Base-by-base conservation (phyloP, 2,888 invertebrate genomes). In the Homarus gammarus region DNA sequence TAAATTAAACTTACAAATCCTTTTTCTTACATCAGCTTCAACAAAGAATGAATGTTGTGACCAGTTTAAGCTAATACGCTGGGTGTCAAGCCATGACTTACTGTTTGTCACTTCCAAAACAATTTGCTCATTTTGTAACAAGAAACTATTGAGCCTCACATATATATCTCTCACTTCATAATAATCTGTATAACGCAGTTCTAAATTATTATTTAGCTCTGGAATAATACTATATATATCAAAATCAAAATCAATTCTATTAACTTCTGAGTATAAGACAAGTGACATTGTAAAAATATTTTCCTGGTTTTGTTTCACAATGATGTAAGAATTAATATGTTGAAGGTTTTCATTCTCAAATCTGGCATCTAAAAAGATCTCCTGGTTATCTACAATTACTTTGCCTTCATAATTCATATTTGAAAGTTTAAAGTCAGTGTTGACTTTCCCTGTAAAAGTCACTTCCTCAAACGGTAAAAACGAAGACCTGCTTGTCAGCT, bases 381-480 rank as follows among this genome's bases (percentile, higher is more conserved):
- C 78, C 27, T 33, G 31, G 18, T 89, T 56, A 10, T 27, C 83
- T 22, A 51, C 49, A 22, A 31, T 68, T 8, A 83, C 51, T 38
- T 61, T 84, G 31, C 73, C 77, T 38, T 72, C 78, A 1, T 84
- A n/a, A 22, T 31, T 56, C 49, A 86, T 56, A 27, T 77, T 36
- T 12, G 78, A 49, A 3, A 31, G n/a, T 10, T 68, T 10, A n/a
- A 51, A 33, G 36, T 51, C 70, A 38, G 12, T 31, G 2, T 40
- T 81, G 1, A 89, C 8, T 27, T 83, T 83, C 27, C 84, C 88
- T 6, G 72, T 84, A 36, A 89, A 77, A 5, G 22, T 15, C 2
- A 89, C 51, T 36, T 78, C 78, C 12, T 68, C 40, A 12, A 44
- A 31, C 38, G 84, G 56, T 10, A 89, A 68, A n/a, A n/a, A 68